These are phyloP conservation scores for Sebastes taczanowskii DNA, from an alignment of 2,797 vertebrate genomes.

Conservation along the genomic window DNA sequence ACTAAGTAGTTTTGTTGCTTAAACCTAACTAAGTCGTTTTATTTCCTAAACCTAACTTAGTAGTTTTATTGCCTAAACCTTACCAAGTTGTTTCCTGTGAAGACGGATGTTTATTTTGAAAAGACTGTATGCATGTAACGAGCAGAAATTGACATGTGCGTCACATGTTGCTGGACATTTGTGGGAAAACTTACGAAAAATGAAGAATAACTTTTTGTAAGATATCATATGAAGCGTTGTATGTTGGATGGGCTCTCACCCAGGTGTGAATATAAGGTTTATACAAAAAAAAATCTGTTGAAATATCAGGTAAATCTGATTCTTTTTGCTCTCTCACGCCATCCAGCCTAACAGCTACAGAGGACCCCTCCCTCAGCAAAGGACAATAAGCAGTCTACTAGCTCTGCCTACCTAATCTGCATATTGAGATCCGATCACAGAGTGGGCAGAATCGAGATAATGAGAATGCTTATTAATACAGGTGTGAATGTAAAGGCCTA, in stretches of 20 bases:
- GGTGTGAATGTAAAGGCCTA: neutral
- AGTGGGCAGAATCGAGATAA: neutral
- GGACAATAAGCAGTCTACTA: neutral
- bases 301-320: neutral
- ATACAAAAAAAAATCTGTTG: neutral
- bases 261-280: neutral
- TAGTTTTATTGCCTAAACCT: no score
- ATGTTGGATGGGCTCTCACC: neutral
- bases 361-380: neutral
- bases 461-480: neutral
- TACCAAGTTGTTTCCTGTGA: no score
- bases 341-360: neutral
- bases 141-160: fast-evolving
- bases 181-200: no score
- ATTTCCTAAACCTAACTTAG: no score
- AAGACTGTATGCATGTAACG: no score
- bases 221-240: no score
- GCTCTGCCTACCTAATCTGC: neutral
- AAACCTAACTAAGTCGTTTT: no score
- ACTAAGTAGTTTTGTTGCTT: no score
- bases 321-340: neutral
- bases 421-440: neutral
- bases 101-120: no score
- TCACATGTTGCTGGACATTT: no score
- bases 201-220: fast-evolving